Evolutionary conservation across 2,113 vertebrate species (phyloP).

Genomic region (Donacobius atricapilla): DNA sequence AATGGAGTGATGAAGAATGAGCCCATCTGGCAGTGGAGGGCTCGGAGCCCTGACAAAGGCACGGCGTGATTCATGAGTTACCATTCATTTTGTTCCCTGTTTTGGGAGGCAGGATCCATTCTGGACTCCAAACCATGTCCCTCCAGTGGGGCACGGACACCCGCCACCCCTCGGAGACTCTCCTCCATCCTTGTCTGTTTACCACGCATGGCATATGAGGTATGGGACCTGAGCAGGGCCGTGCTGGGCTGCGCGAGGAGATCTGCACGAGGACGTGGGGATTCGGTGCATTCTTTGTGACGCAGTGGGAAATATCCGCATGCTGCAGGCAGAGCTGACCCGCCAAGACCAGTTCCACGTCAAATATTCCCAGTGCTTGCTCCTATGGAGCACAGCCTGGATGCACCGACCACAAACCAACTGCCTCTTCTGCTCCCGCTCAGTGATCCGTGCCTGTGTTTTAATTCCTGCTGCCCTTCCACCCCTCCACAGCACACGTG

Average conservation of each 20-base stretch:
- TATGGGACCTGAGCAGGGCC: not conserved
- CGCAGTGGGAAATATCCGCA: not conserved
- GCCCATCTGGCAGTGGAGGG: not conserved
- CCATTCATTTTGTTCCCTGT: not conserved
- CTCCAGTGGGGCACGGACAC: not conserved
- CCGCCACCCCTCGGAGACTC: fast-evolving
- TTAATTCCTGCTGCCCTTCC: not conserved
- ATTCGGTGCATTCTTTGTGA: not conserved
- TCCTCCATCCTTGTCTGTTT: not conserved
- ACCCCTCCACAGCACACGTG: not conserved
- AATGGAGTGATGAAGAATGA: not conserved
- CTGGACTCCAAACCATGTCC: not conserved
- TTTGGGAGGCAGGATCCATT: not conserved
- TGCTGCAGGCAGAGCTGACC: not conserved
- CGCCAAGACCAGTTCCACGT: not conserved
- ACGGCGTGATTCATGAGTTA: not conserved
- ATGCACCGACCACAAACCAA: not conserved
- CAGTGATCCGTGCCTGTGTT: not conserved
- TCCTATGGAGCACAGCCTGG: not conserved
- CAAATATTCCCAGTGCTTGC: not conserved
- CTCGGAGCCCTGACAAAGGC: not conserved
- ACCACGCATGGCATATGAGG: not conserved
- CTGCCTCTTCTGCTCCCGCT: not conserved
- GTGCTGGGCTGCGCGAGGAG: fast-evolving
- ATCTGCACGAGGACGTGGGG: not conserved